These are phyloP conservation scores for Acropora tenuis DNA, from an alignment of 64 coral and sea anemone genomes.

Conservation along the genomic window DNA sequence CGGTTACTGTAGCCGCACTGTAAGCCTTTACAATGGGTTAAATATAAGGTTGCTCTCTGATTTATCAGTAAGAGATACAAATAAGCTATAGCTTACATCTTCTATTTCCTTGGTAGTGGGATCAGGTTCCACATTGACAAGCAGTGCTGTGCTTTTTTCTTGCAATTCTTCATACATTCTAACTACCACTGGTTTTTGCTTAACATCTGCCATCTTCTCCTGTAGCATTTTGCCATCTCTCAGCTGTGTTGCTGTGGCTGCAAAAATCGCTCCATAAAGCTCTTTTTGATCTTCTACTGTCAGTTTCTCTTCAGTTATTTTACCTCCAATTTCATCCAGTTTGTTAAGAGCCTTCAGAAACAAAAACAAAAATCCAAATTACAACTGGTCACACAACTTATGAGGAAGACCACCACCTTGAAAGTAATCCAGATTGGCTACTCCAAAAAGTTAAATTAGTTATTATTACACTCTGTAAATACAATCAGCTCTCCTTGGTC, in stretches of 20 bases:
- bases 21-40: no score
- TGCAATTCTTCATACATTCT: constrained; percentile 94
- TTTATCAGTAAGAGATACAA: no score
- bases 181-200: constrained; percentile 85
- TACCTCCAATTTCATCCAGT: constrained; percentile 73
- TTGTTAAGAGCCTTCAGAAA: constrained; percentile 73
- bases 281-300: constrained; percentile 83
- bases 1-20: no score
- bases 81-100: constrained; percentile 57
- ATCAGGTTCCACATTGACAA: constrained; percentile 69
- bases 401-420: no score
- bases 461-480: neutral
- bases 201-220: constrained; percentile 70
- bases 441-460: neutral
- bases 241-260: constrained; percentile 76
- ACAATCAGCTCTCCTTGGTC: no score
- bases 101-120: constrained; percentile 70
- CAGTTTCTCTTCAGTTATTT: constrained; percentile 75
- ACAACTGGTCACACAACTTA: no score
- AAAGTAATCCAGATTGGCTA: no score
- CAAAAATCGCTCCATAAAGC: constrained; percentile 73
- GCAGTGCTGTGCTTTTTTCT: constrained; percentile 77
- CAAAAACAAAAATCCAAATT: no score
- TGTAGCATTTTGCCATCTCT: constrained; percentile 80
- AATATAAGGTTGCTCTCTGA: no score